A percentile compares a stretch with the other conserved stretches of the same genome.
Conservation (phyloP, 2,888 invertebrate species). For the Epistrophe eligans region DNA sequence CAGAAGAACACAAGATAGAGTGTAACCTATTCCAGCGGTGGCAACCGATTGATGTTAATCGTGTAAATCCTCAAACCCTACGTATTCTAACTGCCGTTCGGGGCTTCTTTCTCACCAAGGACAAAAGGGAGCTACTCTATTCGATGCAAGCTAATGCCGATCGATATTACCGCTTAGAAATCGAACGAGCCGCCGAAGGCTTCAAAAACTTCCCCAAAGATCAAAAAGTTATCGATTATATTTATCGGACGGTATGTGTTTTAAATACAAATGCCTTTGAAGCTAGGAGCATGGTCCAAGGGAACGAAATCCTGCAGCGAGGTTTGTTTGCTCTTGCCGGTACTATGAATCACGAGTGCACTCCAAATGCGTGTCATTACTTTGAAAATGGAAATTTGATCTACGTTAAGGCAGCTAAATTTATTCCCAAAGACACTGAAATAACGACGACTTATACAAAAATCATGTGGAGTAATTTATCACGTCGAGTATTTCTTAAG, state of each 20-base stretch:
- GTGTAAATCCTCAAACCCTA: constrained; percentile 79
- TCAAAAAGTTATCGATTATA: constrained; percentile 79
- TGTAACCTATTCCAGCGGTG: constrained; percentile 87
- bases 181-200: constrained; percentile 79
- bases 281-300: constrained; percentile 79
- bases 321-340: constrained; percentile 89
- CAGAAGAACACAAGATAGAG: constrained; percentile 86
- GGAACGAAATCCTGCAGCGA: constrained; percentile 84
- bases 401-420: constrained; percentile 86
- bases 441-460: constrained; percentile 89
- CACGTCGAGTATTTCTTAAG: constrained; percentile 87
- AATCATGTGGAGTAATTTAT: constrained; percentile 88
- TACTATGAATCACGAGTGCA: constrained; percentile 89
- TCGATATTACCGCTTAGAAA: constrained; percentile 79
- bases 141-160: constrained; percentile 83
- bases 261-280: constrained; percentile 84
- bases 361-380: constrained; percentile 89
- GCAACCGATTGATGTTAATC: constrained; percentile 84
- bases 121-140: constrained; percentile 80
- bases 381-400: constrained; percentile 87
- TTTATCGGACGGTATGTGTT: constrained; percentile 82
- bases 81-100: constrained; percentile 82
- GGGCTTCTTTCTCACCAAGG: constrained; percentile 80
- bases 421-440: constrained; percentile 87
- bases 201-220: constrained; percentile 82